phyloP scores from a whole-genome alignment of 2,797 vertebrate genomes.

The Ctenochaetus hawaiiensis region DNA sequence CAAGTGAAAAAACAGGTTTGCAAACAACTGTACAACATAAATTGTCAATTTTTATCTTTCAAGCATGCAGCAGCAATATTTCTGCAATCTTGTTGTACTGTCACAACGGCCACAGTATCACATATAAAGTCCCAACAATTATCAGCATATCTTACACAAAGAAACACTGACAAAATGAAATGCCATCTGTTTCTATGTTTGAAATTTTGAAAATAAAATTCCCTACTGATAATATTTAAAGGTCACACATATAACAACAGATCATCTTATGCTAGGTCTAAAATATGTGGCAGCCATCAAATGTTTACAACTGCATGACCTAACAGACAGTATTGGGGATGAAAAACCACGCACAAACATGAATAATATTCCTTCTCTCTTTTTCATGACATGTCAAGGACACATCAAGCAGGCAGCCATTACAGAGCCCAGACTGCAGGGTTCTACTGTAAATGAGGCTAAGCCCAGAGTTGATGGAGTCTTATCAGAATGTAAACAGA shows the following conservation, averaged over 20 bases:
- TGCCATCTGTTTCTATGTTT: neutral
- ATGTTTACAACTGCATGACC: constrained; percentile 6
- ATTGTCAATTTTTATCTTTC: neutral
- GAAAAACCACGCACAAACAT: neutral
- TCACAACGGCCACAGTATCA: neutral
- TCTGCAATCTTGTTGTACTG: neutral
- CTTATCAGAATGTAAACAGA: constrained; percentile 42
- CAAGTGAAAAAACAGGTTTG: neutral
- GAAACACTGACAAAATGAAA: neutral
- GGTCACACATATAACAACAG: constrained; percentile 31
- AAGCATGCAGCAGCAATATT: neutral
- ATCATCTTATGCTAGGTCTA: neutral
- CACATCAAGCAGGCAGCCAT: constrained; percentile 67
- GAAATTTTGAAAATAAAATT: neutral
- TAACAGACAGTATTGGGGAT: neutral
- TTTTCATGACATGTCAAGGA: constrained; percentile 63
- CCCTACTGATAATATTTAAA: constrained; percentile 17
- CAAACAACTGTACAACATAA: neutral
- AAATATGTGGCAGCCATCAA: neutral
- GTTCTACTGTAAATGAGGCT: constrained; percentile 42
- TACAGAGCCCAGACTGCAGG: constrained; percentile 44
- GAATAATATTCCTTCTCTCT: constrained; percentile 1
- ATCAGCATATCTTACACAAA: neutral
- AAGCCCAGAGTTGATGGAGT: constrained; percentile 27
- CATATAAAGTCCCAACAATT: neutral